These are phyloP conservation scores for Falco columbarius DNA, from an alignment of 2,797 vertebrate species.

Conservation along the genomic window DNA sequence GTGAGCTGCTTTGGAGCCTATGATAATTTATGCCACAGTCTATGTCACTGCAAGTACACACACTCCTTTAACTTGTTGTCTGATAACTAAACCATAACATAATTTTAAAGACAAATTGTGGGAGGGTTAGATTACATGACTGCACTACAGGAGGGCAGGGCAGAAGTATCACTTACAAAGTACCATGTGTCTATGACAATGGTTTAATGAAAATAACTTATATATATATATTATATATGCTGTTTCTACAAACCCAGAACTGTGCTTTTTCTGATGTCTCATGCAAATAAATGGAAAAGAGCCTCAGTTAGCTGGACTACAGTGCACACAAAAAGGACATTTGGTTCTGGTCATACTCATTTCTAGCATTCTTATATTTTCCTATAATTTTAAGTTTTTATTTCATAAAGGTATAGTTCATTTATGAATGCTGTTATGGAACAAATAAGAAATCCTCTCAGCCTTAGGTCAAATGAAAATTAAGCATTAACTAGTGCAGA, in stretches of 20 bases:
- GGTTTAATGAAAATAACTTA: neutral
- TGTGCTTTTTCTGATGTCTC: neutral
- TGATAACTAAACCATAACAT: neutral
- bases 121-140: neutral
- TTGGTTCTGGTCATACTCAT: neutral
- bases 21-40: constrained; percentile 11
- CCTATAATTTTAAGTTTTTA: neutral
- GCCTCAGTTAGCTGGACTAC: neutral
- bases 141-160: neutral
- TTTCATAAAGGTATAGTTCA: neutral
- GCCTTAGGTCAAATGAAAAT: neutral
- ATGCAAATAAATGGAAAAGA: neutral
- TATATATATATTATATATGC: neutral
- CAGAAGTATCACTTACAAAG: constrained; percentile 8
- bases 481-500: constrained; percentile 45
- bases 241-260: neutral
- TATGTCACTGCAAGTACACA: neutral
- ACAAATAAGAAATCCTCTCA: constrained; percentile 36
- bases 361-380: neutral
- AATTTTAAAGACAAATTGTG: constrained; percentile 2
- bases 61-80: constrained; percentile 10
- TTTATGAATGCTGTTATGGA: constrained; percentile 5
- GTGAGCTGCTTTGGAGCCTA: neutral
- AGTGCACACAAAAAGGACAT: neutral
- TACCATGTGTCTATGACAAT: neutral